Conservation (phyloP, 2,888 invertebrate species). For the Apamea crenata region DNA sequence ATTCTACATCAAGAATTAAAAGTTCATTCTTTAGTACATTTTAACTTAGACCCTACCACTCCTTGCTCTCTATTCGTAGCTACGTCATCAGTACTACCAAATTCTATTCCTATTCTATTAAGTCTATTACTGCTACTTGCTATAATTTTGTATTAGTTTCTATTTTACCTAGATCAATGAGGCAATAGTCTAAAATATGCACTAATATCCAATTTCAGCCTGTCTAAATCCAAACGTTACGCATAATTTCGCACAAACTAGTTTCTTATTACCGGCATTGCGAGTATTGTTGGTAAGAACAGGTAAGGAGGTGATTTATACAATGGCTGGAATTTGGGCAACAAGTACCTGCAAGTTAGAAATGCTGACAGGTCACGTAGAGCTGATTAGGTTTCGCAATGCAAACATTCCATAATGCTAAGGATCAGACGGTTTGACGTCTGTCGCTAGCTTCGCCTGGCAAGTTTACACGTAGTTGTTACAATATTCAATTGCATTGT, state of each 20-base stretch:
- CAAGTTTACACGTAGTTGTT: slow-evolving; percentile 28
- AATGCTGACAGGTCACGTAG: slow-evolving; percentile 56
- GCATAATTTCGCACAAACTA: slow-evolving; percentile 54
- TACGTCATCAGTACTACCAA: not conserved
- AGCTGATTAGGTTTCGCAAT: slow-evolving; percentile 43
- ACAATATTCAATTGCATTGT: slow-evolving; percentile 31
- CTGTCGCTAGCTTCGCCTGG: slow-evolving; percentile 16
- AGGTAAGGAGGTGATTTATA: slow-evolving; percentile 62
- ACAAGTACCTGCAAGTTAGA: slow-evolving; percentile 43
- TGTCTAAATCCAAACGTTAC: slow-evolving; percentile 43
- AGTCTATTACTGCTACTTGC: not conserved
- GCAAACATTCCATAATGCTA: slow-evolving; percentile 39
- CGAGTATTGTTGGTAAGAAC: slow-evolving; percentile 51
- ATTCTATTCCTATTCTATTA: not conserved
- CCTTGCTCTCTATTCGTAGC: not conserved
- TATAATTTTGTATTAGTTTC: not conserved
- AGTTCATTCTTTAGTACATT: not conserved
- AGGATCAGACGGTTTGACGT: slow-evolving; percentile 54
- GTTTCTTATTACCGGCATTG: slow-evolving; percentile 55
- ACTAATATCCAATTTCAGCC: slow-evolving; percentile 36
- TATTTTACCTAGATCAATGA: slow-evolving; percentile 14
- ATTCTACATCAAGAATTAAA: not conserved
- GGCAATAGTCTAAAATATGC: slow-evolving; percentile 41
- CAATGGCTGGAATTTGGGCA: slow-evolving; percentile 55
- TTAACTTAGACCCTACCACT: not conserved